Percentiles rank a stretch among this genome's conserved stretches.
These are phyloP conservation scores for Holotrichia oblita DNA, from an alignment of 1,140 invertebrate species.

Conservation along the genomic window DNA sequence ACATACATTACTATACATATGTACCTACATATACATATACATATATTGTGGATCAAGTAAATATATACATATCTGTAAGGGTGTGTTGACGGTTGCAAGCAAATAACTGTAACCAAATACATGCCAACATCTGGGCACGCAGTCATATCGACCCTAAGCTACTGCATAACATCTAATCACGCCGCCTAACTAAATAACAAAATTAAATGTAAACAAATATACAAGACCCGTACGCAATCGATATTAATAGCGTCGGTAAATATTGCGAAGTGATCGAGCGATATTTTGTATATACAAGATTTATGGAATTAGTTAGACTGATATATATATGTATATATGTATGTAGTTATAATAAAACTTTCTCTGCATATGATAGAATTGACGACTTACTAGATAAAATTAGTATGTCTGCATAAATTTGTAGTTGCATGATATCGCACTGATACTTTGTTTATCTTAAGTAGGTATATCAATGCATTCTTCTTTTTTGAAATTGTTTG, in stretches of 20 bases:
- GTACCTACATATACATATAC: too few species aligned
- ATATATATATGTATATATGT: constrained; percentile 10
- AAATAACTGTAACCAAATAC: constrained; percentile 32
- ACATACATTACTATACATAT: too few species aligned
- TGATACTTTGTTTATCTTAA: too few species aligned
- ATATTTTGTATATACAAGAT: not conserved
- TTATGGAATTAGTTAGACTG: not conserved
- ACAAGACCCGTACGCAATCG: not conserved
- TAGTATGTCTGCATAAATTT: too few species aligned
- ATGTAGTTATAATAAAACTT: not conserved
- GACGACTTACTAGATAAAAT: too few species aligned
- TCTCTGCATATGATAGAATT: too few species aligned
- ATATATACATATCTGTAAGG: constrained; percentile 19
- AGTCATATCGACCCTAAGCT: constrained; percentile 15
- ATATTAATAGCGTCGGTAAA: constrained; percentile 11
- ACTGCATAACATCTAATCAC: constrained; percentile 33
- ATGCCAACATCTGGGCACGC: constrained; percentile 18
- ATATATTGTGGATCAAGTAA: not conserved
- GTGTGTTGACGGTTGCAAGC: constrained; percentile 31
- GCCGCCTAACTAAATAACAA: constrained; percentile 31
- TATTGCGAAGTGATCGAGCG: constrained; percentile 1
- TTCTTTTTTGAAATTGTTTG: too few species aligned
- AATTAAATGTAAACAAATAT: constrained; percentile 34
- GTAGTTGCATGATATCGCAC: too few species aligned
- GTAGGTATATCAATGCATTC: too few species aligned